Conservation (phyloP, 2,888 invertebrate species). For the Drosophila mimetica region DNA sequence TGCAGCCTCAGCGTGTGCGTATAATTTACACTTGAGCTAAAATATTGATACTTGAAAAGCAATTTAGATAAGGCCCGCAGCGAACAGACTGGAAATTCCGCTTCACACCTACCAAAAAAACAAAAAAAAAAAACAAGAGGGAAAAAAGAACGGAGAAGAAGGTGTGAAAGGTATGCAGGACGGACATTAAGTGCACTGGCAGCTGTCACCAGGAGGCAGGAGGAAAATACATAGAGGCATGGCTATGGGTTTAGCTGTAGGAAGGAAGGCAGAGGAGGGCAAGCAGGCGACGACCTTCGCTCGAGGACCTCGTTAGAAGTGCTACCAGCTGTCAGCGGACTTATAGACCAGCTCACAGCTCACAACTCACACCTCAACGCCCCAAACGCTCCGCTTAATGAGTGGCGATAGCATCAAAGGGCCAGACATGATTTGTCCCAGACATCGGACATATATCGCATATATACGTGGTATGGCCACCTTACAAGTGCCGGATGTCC, state of each 20-base stretch:
- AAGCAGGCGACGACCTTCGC: conserved; percentile 25
- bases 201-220: conserved; percentile 31
- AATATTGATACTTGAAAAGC: conserved; percentile 83
- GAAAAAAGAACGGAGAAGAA: conserved; percentile 39
- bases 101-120: conserved; percentile 74
- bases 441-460: conserved; percentile 37
- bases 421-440: conserved; percentile 78
- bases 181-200: conserved; percentile 46
- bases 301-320: conserved; percentile 64
- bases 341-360: conserved; percentile 44
- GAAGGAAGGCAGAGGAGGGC: not conserved
- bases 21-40: conserved; percentile 83
- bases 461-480: conserved; percentile 2
- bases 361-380: conserved; percentile 20
- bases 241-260: not conserved
- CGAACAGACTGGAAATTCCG: conserved; percentile 76
- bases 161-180: conserved; percentile 67
- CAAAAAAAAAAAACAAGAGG: not conserved
- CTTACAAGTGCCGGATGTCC: conserved; percentile 32
- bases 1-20: conserved; percentile 51
- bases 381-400: conserved; percentile 52
- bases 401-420: conserved; percentile 79
- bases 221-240: not conserved
- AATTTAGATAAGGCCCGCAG: conserved; percentile 80
- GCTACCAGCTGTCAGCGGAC: conserved; percentile 74